Base-by-base conservation (phyloP, 2,797 vertebrate species). In the Neostethus bicornis region DNA sequence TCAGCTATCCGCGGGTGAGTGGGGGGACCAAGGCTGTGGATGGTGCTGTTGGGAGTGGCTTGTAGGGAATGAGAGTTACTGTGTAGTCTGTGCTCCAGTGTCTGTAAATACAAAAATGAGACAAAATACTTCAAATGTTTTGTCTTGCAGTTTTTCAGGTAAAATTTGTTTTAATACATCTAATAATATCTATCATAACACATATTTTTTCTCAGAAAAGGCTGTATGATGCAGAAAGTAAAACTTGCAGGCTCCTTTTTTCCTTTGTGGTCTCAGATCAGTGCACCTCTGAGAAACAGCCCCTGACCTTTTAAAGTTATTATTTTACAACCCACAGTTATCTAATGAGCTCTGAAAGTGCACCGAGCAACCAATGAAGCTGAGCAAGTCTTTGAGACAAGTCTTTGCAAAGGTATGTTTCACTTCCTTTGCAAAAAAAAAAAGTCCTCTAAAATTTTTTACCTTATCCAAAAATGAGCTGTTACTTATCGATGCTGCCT, bases 1-100 rank as follows among this genome's bases (percentile, higher is more conserved):
- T 97, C 94, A 23, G 90, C 92, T 58, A 95, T 83, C 57, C 91
- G 92, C 0, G 94, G 92, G 75, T 93, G 93, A 50, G 91, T 90
- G 87, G 92, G 85, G 0, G 86, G 89, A 0, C 86, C 88, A 10
- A 92, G 85, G 52, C 91, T 91, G 78, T 93, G 92, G 81, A 92
- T 92, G 73, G 86, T 92, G 87, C 86, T 92, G 89, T 88, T 93
- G 61, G 92, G 92, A 0, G 92, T 93, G 60, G 86, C 91, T 76
- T 93, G 92, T 50, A 92, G 89, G 23, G 92, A 93, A 29, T 90
- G 91, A 52, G 88, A 89, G 72, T 87, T 80, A 59, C 91, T 91
- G 48, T 91, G 90, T 57, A 89, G 75, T 75, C 90, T 79, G 77
- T 85, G 89, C 29, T 92, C 89, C 80, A 89, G 47, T 4, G 89